Conservation (phyloP, 1,140 invertebrate species). For the Zaprionus gabonicus region DNA sequence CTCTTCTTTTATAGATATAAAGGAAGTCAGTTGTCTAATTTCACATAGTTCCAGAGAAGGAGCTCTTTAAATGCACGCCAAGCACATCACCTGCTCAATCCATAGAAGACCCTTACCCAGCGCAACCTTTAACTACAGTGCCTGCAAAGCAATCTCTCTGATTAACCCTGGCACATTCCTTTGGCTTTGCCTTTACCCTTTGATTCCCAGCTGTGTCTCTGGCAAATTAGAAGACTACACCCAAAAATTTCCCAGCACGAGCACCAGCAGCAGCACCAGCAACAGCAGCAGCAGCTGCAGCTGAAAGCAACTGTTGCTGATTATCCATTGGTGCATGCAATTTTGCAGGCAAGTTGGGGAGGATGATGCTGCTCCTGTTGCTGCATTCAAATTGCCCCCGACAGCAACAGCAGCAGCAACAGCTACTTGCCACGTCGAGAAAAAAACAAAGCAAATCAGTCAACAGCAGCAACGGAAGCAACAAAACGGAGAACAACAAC, state of each 20-base stretch:
- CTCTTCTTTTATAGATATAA: neutral
- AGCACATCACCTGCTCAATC: no score
- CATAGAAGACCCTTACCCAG: no score
- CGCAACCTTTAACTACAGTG: neutral
- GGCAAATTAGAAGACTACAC: slow-evolving; percentile 26
- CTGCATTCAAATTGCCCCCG: slow-evolving; percentile 38
- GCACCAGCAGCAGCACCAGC: slow-evolving; percentile 4
- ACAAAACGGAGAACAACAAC: neutral
- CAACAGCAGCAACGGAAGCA: slow-evolving; percentile 17
- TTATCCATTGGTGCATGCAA: slow-evolving; percentile 41
- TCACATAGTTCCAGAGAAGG: slow-evolving; percentile 8
- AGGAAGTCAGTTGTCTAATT: neutral
- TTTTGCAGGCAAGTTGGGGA: slow-evolving; percentile 14
- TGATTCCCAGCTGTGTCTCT: neutral
- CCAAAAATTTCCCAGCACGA: slow-evolving; percentile 21
- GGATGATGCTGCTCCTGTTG: neutral
- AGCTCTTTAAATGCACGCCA: neutral
- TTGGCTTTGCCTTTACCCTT: neutral
- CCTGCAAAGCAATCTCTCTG: neutral
- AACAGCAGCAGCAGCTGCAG: slow-evolving; percentile 25
- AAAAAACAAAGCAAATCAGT: slow-evolving; percentile 35
- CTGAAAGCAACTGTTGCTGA: slow-evolving; percentile 51
- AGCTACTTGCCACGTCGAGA: slow-evolving; percentile 1
- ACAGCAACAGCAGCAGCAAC: slow-evolving; percentile 14
- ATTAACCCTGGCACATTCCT: neutral